Evolutionary conservation across 1,140 invertebrate genomes (phyloP), one percentile per base, ranked within the genome.

Genomic region (Acromyrmex echinatior): DNA sequence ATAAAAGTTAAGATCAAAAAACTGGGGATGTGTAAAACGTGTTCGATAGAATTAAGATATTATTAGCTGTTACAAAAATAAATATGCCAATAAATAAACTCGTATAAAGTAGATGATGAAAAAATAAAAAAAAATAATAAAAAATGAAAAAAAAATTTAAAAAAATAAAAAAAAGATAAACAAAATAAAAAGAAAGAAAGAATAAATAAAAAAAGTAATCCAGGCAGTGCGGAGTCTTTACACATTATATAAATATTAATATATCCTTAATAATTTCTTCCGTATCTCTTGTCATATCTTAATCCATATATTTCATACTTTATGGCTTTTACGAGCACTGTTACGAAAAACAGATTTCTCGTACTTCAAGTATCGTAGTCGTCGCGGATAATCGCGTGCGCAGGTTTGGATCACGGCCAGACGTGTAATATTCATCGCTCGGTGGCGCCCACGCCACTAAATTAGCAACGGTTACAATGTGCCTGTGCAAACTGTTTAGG

Each of bases 381-480:
- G 25, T 51, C n/a, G 45, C n/a, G 63, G 85, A 70, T 84, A 87
- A 71, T 73, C 68, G 58, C 39, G 66, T 66, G 62, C 76, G 70
- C 77, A 56, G 60, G 56, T 63, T 87, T 91, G 90, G 89, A 91
- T 53, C 71, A 21, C 63, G 14, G 90, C 89, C 89, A 91, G 70
- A 12, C 68, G 63, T 85, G 68, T 76, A 87, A 85, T 84, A 87
- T 87, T 87, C 78, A 85, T 85, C 80, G 80, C 51, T 66, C n/a
- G 31, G 18, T 62, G 51, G 80, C 65, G 56, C 49, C n/a, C 35
- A 39, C 56, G 28, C 25, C 39, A 86, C 87, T 90, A 90, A 90
- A 90, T 90, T 90, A 90, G 79, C 74, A 88, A 88, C 74, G 89
- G 53, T 86, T 87, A 90, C 87, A 87, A 88, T 84, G 56, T 86